A percentile compares a stretch with the other conserved stretches of the same genome.
phyloP scores from a whole-genome alignment of 1,140 invertebrate genomes.

The Dysdera silvatica region DNA sequence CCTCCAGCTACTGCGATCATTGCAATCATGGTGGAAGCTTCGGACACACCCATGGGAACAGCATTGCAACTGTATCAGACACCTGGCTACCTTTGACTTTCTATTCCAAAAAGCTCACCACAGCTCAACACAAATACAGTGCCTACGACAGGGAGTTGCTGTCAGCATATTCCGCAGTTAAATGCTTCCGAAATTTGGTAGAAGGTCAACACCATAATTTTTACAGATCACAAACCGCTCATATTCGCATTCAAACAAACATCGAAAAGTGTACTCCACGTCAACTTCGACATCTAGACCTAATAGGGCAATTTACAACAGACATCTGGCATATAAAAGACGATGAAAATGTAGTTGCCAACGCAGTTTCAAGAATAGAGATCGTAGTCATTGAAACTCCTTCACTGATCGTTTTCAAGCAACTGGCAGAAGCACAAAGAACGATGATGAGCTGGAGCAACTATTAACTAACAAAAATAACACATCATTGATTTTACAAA shows the following conservation, averaged over 20 bases:
- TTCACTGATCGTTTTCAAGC: too few relatives aligned
- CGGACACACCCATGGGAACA: neutral
- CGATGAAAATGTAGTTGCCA: constrained; percentile 36
- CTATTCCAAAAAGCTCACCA: constrained; percentile 42
- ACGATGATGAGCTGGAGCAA: too few relatives aligned
- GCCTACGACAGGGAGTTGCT: constrained; percentile 47
- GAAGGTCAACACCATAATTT: constrained; percentile 40
- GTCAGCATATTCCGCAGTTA: constrained; percentile 44
- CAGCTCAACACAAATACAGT: constrained; percentile 41
- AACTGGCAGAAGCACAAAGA: too few relatives aligned
- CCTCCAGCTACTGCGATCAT: neutral
- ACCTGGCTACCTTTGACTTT: constrained; percentile 33
- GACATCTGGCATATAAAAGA: constrained; percentile 42
- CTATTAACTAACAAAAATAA: too few relatives aligned
- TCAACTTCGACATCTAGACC: constrained; percentile 37
- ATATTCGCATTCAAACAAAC: constrained; percentile 32
- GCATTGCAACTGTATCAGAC: neutral
- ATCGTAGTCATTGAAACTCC: too few relatives aligned
- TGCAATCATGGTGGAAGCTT: neutral
- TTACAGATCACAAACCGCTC: constrained; percentile 38
- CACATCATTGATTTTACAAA: too few relatives aligned
- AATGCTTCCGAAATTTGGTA: constrained; percentile 44
- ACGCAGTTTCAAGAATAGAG: constrained; percentile 19
- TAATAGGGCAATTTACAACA: constrained; percentile 41
- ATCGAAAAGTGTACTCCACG: constrained; percentile 21